Percentiles rank a stretch among this genome's conserved stretches.
These are phyloP conservation scores for Girardinichthys multiradiatus DNA, from an alignment of 2,113 vertebrate genomes.

Conservation along the genomic window DNA sequence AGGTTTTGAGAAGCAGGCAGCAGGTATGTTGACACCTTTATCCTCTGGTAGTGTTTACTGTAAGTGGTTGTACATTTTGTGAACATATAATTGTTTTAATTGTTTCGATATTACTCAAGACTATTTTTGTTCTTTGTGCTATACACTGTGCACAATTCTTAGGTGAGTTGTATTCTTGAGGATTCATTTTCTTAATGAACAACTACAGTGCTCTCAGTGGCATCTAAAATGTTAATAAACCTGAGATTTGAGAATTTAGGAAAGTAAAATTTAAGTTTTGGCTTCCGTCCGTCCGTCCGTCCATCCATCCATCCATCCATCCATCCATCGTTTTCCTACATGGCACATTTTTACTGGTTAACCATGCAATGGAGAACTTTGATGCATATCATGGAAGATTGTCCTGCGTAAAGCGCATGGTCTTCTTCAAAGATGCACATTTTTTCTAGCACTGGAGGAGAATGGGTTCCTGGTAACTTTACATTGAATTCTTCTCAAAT, in stretches of 20 bases:
- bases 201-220: too few relatives aligned
- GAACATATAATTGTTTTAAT: neutral
- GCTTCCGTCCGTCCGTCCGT: too few relatives aligned
- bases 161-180: too few relatives aligned
- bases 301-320: too few relatives aligned
- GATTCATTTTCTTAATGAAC: too few relatives aligned
- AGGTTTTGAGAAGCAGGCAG: constrained; percentile 87
- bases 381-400: neutral
- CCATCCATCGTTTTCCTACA: too few relatives aligned
- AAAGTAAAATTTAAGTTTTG: too few relatives aligned
- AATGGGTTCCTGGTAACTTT: too few relatives aligned
- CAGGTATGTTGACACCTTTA: constrained; percentile 81
- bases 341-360: neutral
- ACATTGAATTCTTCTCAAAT: too few relatives aligned
- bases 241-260: too few relatives aligned
- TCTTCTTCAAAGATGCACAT: neutral
- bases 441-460: neutral
- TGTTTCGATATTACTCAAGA: neutral
- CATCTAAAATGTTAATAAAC: too few relatives aligned
- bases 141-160: too few relatives aligned
- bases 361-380: neutral
- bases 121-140: neutral
- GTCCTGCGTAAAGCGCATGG: neutral
- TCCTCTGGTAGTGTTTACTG: neutral
- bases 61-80: neutral